Percentiles rank a stretch among this genome's conserved stretches.
phyloP scores from a whole-genome alignment of 2,113 vertebrate species.

The Ptyas mucosa region DNA sequence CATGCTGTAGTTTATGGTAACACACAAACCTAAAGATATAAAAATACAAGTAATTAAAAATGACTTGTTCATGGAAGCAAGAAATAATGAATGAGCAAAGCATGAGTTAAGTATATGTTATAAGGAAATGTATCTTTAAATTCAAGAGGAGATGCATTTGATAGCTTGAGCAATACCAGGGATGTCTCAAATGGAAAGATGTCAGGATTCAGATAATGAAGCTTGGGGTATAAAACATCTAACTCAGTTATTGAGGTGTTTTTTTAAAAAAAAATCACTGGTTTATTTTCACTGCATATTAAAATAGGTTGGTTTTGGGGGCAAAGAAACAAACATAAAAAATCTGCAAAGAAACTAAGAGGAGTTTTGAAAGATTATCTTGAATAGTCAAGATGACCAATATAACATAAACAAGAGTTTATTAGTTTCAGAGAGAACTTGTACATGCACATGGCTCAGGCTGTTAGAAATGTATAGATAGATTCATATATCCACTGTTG shows the following conservation, averaged over 20 bases:
- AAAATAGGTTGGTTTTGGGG: neutral
- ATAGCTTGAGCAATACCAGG: neutral
- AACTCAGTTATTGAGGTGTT: neutral
- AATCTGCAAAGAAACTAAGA: neutral
- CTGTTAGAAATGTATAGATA: neutral
- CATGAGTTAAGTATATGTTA: too few relatives aligned
- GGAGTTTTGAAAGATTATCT: neutral
- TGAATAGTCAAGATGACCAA: neutral
- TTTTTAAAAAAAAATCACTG: neutral
- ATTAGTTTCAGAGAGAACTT: neutral
- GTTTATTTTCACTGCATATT: neutral
- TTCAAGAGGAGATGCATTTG: neutral
- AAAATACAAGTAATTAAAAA: neutral
- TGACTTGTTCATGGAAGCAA: neutral
- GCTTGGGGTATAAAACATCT: neutral
- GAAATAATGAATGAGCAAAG: neutral
- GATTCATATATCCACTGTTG: neutral
- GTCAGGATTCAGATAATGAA: neutral
- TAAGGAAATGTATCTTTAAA: neutral
- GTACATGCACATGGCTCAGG: neutral
- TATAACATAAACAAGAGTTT: neutral
- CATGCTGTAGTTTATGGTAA: neutral
- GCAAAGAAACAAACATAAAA: neutral
- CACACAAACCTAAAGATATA: neutral
- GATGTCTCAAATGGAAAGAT: constrained; percentile 28